Conservation (phyloP, 2,888 invertebrate genomes). For the Drosophila tanythrix region DNA sequence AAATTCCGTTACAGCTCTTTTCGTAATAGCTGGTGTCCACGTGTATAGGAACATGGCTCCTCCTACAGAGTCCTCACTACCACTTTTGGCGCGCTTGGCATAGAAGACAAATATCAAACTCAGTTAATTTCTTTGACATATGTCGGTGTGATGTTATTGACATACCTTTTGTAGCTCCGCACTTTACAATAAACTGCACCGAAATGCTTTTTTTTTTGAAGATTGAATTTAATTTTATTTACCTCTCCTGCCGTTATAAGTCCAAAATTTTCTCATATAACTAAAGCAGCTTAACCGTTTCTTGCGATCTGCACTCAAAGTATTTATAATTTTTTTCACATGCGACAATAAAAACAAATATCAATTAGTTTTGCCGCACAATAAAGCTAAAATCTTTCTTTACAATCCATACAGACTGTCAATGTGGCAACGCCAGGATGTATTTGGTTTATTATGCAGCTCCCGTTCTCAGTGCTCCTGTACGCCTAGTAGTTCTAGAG, state of each 20-base stretch:
- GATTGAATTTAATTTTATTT: not conserved
- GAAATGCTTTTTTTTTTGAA: not conserved
- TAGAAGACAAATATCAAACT: not conserved
- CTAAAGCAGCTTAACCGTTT: not conserved
- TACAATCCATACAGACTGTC: not conserved
- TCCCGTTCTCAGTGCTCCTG: not conserved
- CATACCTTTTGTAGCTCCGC: not conserved
- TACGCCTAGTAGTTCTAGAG: not conserved
- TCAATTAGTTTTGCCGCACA: not conserved
- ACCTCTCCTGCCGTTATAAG: not conserved
- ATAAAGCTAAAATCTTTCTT: not conserved
- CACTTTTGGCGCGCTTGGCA: not conserved
- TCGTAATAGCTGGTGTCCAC: not conserved
- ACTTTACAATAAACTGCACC: not conserved
- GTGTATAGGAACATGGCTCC: not conserved
- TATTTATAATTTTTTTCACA: not conserved
- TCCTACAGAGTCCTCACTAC: not conserved
- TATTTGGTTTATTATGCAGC: not conserved
- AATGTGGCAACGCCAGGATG: not conserved
- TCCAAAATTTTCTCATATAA: not conserved
- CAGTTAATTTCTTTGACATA: not conserved
- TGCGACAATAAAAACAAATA: not conserved
- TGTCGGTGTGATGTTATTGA: not conserved
- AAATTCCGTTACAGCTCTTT: not conserved
- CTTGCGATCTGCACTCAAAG: not conserved